Conservation (phyloP, 2,113 vertebrate genomes). For the Struthio camelus region DNA sequence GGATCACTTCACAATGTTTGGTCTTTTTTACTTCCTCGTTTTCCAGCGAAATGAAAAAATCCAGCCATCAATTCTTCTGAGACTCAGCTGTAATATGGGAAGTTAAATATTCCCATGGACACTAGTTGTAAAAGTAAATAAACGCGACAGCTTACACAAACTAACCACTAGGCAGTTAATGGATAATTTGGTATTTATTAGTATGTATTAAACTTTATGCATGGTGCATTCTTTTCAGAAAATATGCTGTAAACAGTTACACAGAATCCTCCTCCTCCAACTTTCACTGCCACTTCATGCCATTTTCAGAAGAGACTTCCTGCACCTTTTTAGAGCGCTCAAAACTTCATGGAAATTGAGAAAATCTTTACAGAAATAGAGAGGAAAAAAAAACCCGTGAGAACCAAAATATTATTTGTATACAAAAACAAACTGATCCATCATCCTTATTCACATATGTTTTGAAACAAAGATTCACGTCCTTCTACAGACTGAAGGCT, state of each 20-base stretch:
- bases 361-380: too few species aligned
- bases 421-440: not conserved
- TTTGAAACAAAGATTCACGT: not conserved
- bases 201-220: accelerated
- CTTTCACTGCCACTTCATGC: accelerated
- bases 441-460: accelerated
- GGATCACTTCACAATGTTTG: not conserved
- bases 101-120: not conserved
- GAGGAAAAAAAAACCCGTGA: not conserved
- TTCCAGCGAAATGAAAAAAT: not conserved
- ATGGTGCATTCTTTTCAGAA: accelerated
- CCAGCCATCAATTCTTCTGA: not conserved
- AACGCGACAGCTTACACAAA: not conserved
- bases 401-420: not conserved
- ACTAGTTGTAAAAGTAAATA: not conserved
- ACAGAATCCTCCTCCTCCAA: not conserved
- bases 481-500: accelerated
- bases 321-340: not conserved
- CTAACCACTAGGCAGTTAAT: accelerated
- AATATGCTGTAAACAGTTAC: not conserved
- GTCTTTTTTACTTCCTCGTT: not conserved
- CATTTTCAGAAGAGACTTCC: not conserved
- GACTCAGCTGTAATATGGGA: accelerated
- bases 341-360: not conserved
- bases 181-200: accelerated